These are phyloP conservation scores for Hipparchia semele DNA, from an alignment of 2,888 invertebrate species.

Conservation along the genomic window DNA sequence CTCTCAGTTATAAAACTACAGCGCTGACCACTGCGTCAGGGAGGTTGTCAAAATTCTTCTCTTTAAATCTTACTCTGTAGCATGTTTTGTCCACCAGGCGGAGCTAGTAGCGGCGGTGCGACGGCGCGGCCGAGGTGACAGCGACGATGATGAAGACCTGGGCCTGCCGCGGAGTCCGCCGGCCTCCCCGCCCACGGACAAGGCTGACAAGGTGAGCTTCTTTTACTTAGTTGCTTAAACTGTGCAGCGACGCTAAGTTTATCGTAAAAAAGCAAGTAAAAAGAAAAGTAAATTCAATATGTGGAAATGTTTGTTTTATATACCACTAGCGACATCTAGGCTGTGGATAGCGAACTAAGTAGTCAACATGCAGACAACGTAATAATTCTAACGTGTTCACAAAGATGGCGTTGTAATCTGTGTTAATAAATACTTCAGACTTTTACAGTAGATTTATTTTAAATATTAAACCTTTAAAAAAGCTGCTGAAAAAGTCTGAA, in stretches of 20 bases:
- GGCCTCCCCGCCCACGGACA: constrained; percentile 84
- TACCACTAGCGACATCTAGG: constrained; percentile 17
- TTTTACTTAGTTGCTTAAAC: neutral
- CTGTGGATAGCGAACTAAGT: neutral
- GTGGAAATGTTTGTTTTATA: neutral
- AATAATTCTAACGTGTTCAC: neutral
- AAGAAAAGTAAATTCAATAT: too few species aligned
- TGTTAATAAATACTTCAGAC: neutral
- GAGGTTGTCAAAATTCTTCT: neutral
- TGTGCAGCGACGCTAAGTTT: too few species aligned
- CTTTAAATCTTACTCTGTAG: neutral
- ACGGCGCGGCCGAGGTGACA: constrained; percentile 86
- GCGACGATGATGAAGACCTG: constrained; percentile 88
- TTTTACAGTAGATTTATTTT: too few species aligned
- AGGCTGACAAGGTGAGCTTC: constrained; percentile 69
- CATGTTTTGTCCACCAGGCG: constrained; percentile 78
- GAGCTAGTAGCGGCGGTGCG: constrained; percentile 89
- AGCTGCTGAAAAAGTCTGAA: too few species aligned
- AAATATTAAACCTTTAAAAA: too few species aligned
- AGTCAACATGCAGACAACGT: neutral
- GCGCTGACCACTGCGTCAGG: too few species aligned
- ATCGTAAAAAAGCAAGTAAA: too few species aligned
- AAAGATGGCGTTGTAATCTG: neutral
- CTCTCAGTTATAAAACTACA: too few species aligned
- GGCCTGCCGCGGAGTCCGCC: constrained; percentile 90